Evolutionary conservation across 2,797 vertebrate genomes (phyloP).

Genomic region (Chromobotia macracanthus): DNA sequence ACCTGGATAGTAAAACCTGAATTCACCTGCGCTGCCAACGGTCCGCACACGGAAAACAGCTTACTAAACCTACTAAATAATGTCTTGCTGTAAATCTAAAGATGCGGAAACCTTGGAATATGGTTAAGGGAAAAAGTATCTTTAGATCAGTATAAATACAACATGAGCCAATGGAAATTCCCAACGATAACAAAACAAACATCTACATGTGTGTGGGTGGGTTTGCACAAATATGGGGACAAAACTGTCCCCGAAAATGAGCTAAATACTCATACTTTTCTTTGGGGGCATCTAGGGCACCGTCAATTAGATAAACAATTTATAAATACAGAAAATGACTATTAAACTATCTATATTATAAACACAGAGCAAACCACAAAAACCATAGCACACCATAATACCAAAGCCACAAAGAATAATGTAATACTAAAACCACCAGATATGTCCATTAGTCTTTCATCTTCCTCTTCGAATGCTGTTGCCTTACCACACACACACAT

Average conservation of each 20-base stretch:
- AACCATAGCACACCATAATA: neutral
- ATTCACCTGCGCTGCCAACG: neutral
- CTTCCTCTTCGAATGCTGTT: constrained; percentile 43
- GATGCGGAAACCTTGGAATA: neutral
- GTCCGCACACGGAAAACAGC: neutral
- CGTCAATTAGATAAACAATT: too few species aligned
- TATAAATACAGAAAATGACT: neutral
- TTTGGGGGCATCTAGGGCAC: too few species aligned
- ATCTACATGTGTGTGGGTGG: neutral
- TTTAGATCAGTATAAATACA: neutral
- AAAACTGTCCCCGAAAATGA: too few species aligned
- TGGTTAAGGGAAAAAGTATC: neutral
- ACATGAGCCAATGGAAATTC: neutral
- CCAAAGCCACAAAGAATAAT: constrained; percentile 11
- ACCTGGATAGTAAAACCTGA: neutral
- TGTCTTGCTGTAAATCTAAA: neutral
- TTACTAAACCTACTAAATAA: neutral
- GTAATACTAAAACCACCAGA: constrained; percentile 26
- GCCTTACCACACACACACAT: constrained; percentile 49
- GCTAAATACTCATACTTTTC: too few species aligned
- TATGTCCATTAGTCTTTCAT: constrained; percentile 38
- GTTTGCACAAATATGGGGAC: neutral
- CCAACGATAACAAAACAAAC: constrained; percentile 1
- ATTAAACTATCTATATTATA: neutral
- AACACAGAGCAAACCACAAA: constrained; percentile 36